Conservation (phyloP, 2,113 vertebrate genomes). For the Esox niger region DNA sequence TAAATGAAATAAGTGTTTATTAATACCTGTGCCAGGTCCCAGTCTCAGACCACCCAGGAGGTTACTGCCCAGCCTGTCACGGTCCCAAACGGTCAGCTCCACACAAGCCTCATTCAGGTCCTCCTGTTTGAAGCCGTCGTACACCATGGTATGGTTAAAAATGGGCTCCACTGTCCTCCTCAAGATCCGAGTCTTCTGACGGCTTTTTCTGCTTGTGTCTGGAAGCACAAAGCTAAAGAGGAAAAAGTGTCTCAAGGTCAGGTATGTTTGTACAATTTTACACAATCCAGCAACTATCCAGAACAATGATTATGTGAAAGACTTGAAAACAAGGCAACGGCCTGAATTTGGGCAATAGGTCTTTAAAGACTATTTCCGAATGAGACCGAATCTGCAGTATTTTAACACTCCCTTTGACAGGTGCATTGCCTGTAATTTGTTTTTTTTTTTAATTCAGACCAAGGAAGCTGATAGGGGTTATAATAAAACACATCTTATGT, state of each 20-base stretch:
- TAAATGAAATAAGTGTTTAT: background rate
- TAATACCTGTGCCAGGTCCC: constrained; percentile 86
- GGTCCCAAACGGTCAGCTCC: constrained; percentile 94
- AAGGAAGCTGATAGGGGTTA: background rate
- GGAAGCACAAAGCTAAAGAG: constrained; percentile 82
- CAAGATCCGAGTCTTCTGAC: constrained; percentile 90
- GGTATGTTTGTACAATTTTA: background rate
- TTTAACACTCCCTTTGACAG: too few relatives aligned
- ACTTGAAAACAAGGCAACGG: too few relatives aligned
- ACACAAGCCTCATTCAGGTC: constrained; percentile 89
- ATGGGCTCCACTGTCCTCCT: constrained; percentile 79
- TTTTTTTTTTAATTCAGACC: too few relatives aligned
- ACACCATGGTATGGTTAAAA: constrained; percentile 98
- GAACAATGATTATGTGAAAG: too few relatives aligned
- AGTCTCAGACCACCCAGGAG: constrained; percentile 90
- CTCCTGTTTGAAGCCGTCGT: constrained; percentile 86
- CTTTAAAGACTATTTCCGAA: too few relatives aligned
- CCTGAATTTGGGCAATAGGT: too few relatives aligned
- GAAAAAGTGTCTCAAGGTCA: too few relatives aligned
- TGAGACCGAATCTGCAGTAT: too few relatives aligned
- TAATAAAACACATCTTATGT: background rate
- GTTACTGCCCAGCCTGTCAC: constrained; percentile 84
- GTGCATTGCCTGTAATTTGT: too few relatives aligned
- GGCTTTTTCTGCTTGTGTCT: constrained; percentile 92
- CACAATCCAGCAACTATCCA: background rate